Conservation (phyloP, 2,113 vertebrate species). For the Abramis brama region DNA sequence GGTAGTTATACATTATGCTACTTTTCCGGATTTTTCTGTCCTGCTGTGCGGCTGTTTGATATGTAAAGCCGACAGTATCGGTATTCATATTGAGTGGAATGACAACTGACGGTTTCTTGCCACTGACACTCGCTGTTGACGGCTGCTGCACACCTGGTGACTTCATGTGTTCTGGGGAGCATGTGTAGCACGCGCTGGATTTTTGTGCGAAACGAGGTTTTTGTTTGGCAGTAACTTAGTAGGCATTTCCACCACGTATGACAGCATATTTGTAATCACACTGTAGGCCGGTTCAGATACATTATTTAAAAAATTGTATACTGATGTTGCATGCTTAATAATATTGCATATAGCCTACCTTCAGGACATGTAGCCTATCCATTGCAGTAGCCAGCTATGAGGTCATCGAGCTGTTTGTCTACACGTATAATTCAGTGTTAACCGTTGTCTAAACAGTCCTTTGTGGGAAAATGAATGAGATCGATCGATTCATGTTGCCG, state of each 20-base stretch:
- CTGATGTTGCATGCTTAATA: background rate
- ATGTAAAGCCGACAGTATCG: no score
- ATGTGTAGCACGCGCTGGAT: background rate
- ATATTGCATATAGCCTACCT: background rate
- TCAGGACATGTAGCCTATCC: background rate
- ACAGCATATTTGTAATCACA: background rate
- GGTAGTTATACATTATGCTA: background rate
- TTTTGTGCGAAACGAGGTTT: background rate
- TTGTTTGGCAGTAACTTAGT: background rate
- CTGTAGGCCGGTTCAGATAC: background rate
- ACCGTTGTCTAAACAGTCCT: background rate
- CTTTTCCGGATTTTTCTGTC: background rate
- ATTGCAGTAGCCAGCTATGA: no score
- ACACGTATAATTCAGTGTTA: background rate
- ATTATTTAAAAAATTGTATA: background rate
- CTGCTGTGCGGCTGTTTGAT: background rate
- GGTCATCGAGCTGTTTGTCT: background rate
- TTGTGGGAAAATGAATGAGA: background rate
- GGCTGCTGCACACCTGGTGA: background rate
- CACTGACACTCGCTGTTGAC: background rate
- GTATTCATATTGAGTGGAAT: background rate
- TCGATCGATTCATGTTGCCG: background rate
- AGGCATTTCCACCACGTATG: background rate
- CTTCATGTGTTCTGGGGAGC: background rate
- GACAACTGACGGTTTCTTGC: background rate